These are phyloP conservation scores for Smutsia gigantea DNA, from an alignment of 2,797 vertebrate genomes.

Conservation along the genomic window DNA sequence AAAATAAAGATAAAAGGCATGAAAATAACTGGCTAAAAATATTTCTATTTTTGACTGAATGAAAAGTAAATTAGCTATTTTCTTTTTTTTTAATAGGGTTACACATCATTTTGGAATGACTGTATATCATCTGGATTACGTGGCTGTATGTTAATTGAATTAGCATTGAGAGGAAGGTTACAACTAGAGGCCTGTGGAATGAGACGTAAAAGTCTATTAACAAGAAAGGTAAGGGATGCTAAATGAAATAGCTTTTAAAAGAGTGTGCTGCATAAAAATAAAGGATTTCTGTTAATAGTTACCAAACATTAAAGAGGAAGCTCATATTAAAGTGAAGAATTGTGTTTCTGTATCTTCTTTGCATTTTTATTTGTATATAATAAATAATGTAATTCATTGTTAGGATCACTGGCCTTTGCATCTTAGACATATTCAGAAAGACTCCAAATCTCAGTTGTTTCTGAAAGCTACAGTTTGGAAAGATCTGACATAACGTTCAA, in stretches of 20 bases:
- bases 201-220: conserved; percentile 96
- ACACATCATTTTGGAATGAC: conserved; percentile 99
- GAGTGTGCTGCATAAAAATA: neutral
- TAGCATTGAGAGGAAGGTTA: conserved; percentile 94
- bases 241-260: neutral
- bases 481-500: neutral
- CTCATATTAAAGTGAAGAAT: conserved; percentile 55
- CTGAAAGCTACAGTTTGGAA: conserved; percentile 32
- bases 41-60: conserved; percentile 45
- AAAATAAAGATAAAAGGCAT: neutral
- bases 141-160: conserved; percentile 97
- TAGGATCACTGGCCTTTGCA: neutral
- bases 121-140: conserved; percentile 98
- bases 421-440: neutral
- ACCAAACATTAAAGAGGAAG: conserved; percentile 44
- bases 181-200: conserved; percentile 96
- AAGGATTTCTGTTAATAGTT: neutral
- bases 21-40: neutral
- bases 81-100: conserved; percentile 90
- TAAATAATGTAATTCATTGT: conserved; percentile 28
- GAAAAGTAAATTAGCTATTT: conserved; percentile 60
- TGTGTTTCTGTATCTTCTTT: conserved; percentile 19
- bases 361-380: conserved; percentile 9
- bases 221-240: conserved; percentile 92
- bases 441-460: neutral